phyloP scores from a whole-genome alignment of 2,888 invertebrate species.

The Ferdinandea cuprea region DNA sequence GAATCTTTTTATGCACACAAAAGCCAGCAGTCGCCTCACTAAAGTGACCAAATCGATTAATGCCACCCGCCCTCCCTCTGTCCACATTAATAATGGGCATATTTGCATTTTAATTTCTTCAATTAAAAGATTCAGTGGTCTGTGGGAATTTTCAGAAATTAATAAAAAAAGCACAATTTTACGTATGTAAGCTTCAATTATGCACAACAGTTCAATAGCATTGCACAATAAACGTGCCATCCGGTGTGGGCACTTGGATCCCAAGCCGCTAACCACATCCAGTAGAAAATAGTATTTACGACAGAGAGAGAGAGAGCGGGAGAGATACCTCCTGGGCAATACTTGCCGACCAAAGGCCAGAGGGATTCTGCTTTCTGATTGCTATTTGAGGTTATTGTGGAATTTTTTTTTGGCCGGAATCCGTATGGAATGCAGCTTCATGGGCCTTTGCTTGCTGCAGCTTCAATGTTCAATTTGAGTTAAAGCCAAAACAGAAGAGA shows the following conservation, averaged over 20 bases:
- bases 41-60: neutral
- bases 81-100: neutral
- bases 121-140: slow-evolving; percentile 3
- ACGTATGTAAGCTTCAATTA: slow-evolving; percentile 21
- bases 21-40: too few species aligned
- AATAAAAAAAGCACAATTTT: neutral
- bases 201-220: slow-evolving; percentile 17
- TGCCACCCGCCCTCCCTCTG: neutral
- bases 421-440: neutral
- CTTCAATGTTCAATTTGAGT: too few species aligned
- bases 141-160: neutral
- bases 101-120: slow-evolving; percentile 14
- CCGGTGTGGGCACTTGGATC: too few species aligned
- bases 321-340: neutral
- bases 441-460: too few species aligned
- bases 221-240: neutral
- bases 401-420: neutral
- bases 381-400: slow-evolving; percentile 32
- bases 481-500: too few species aligned
- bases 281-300: neutral
- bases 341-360: neutral
- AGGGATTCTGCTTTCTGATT: slow-evolving; percentile 26
- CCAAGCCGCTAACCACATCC: slow-evolving; percentile 14
- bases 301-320: too few species aligned
- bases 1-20: too few species aligned